Evolutionary conservation across 2,888 invertebrate genomes (phyloP).

Genomic region (Eupithecia tripunctaria): DNA sequence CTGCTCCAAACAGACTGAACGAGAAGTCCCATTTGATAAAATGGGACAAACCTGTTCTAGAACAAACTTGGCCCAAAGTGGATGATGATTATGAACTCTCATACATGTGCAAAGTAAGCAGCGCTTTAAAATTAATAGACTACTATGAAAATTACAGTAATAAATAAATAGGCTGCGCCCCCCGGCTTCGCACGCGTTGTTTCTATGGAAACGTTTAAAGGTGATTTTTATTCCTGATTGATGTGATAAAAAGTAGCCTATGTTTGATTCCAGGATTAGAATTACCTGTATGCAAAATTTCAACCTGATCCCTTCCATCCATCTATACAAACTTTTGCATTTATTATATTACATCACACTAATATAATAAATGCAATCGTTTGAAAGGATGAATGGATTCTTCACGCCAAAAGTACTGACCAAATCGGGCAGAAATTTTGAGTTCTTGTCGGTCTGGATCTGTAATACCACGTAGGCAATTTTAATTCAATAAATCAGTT

Average conservation of each 20-base stretch:
- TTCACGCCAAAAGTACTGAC: not conserved
- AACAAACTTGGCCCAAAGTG: conserved; percentile 91
- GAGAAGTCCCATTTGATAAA: conserved; percentile 77
- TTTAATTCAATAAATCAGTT: not conserved
- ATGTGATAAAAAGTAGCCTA: no score
- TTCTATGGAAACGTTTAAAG: no score
- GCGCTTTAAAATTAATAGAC: not conserved
- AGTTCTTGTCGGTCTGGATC: not conserved
- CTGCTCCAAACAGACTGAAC: conserved; percentile 85
- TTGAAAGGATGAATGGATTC: not conserved
- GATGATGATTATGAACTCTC: conserved; percentile 88
- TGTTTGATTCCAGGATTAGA: no score
- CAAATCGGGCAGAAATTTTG: not conserved
- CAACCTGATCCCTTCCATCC: no score
- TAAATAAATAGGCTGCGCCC: no score
- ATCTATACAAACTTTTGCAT: no score
- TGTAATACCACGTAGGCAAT: not conserved
- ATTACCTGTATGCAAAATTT: no score
- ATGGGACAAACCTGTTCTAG: conserved; percentile 88
- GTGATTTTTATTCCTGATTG: no score
- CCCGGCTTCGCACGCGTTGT: no score
- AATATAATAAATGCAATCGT: not conserved
- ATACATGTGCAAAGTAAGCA: conserved; percentile 86
- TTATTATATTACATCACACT: no score
- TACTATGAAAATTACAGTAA: not conserved